Percentiles rank a stretch among this genome's conserved stretches.
Conservation (phyloP, 2,113 vertebrate genomes). For the Toxostoma redivivum region DNA sequence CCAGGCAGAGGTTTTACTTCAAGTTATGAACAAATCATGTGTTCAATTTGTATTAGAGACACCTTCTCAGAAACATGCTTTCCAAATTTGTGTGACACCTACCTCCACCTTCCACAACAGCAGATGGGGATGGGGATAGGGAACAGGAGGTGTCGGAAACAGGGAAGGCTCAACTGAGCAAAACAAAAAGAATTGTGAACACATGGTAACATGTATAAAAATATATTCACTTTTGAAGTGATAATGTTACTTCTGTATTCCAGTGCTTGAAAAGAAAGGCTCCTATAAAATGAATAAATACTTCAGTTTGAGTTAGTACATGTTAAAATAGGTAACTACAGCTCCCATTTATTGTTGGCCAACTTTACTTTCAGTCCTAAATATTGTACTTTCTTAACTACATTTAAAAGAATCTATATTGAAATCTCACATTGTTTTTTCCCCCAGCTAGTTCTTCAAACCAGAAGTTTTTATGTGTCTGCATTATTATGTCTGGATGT, state of each 20-base stretch:
- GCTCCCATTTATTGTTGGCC: neutral
- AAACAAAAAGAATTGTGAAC: neutral
- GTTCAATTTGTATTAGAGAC: neutral
- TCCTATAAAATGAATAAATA: neutral
- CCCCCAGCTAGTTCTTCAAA: neutral
- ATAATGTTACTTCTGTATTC: neutral
- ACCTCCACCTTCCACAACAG: neutral
- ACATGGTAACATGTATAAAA: neutral
- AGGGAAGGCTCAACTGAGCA: neutral
- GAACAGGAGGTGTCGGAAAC: neutral
- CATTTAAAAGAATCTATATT: neutral
- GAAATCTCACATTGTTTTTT: neutral
- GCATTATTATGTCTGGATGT: neutral
- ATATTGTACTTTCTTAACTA: neutral
- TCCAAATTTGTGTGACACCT: neutral
- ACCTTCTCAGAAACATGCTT: accelerated
- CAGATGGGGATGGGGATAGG: too few relatives aligned
- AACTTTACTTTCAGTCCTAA: neutral
- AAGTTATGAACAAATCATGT: neutral
- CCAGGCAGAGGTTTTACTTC: neutral
- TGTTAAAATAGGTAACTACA: neutral
- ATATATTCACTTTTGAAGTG: neutral
- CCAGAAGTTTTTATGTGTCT: neutral
- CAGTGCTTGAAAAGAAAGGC: neutral
- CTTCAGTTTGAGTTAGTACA: neutral